Percentiles rank a stretch among this genome's conserved stretches.
phyloP scores from a whole-genome alignment of 2,888 invertebrate genomes.

The Amphipyra tragopoginis region DNA sequence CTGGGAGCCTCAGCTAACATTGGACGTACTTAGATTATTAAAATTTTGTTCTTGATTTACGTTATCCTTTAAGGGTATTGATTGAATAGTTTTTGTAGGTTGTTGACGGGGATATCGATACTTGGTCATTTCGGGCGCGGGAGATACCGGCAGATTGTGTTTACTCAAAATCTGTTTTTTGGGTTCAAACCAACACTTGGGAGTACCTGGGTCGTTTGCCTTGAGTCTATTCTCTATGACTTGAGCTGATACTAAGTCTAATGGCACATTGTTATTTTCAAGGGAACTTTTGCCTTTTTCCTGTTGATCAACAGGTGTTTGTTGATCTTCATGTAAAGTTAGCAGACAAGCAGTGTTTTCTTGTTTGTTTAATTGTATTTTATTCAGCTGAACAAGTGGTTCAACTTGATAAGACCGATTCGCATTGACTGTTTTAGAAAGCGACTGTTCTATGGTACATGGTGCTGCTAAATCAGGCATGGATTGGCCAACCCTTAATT shows the following conservation, averaged over 20 bases:
- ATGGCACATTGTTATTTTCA: not conserved
- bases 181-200: not conserved
- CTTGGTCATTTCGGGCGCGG: not conserved
- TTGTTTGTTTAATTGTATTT: too few relatives aligned
- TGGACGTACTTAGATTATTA: not conserved
- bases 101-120: not conserved
- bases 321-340: too few relatives aligned
- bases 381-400: too few relatives aligned
- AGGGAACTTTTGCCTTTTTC: not conserved
- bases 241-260: too few relatives aligned
- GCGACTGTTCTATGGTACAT: not conserved
- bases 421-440: too few relatives aligned
- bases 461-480: not conserved
- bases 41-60: not conserved
- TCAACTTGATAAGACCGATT: too few relatives aligned
- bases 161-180: not conserved
- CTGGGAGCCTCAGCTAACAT: not conserved
- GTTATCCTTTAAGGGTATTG: not conserved
- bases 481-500: not conserved
- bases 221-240: too few relatives aligned
- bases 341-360: too few relatives aligned
- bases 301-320: conserved; percentile 1
- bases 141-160: not conserved
- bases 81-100: too few relatives aligned
- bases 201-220: too few relatives aligned